phyloP scores from a whole-genome alignment of 1,140 invertebrate genomes.

The Drosophila insularis region DNA sequence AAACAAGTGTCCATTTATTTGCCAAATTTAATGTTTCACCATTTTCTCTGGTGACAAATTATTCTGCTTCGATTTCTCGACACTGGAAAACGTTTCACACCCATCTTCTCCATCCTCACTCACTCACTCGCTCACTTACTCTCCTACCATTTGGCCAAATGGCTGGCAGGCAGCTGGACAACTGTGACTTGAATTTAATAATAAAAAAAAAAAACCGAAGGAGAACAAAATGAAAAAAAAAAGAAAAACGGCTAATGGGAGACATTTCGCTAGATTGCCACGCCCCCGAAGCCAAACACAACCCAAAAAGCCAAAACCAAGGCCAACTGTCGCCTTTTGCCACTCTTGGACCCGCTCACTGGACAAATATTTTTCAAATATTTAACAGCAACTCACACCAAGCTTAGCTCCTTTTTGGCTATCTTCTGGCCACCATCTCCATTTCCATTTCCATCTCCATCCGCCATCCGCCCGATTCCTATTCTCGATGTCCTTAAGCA shows the following conservation, averaged over 20 bases:
- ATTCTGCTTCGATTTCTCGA: constrained; percentile 76
- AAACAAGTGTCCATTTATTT: constrained; percentile 81
- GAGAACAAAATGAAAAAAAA: constrained; percentile 42
- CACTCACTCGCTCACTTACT: neutral
- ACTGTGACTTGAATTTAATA: constrained; percentile 78
- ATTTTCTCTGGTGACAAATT: constrained; percentile 75
- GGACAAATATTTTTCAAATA: constrained; percentile 71
- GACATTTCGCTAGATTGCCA: constrained; percentile 54
- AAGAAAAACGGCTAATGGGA: constrained; percentile 58
- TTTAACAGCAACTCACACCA: constrained; percentile 57
- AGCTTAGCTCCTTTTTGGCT: constrained; percentile 13
- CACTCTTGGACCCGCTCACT: constrained; percentile 22
- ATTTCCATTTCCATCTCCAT: neutral
- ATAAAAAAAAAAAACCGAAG: constrained; percentile 60
- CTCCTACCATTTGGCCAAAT: constrained; percentile 4
- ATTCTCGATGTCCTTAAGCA: constrained; percentile 19
- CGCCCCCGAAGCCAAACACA: constrained; percentile 18
- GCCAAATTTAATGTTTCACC: constrained; percentile 80
- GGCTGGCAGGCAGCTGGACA: constrained; percentile 35
- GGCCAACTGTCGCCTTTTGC: constrained; percentile 40
- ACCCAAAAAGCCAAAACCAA: constrained; percentile 9
- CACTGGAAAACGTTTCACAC: constrained; percentile 37
- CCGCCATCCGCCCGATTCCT: neutral
- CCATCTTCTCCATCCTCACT: neutral
- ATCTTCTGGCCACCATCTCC: constrained; percentile 13